These are phyloP conservation scores for Chaetura pelagica DNA, from an alignment of 2,113 vertebrate genomes.

Conservation along the genomic window DNA sequence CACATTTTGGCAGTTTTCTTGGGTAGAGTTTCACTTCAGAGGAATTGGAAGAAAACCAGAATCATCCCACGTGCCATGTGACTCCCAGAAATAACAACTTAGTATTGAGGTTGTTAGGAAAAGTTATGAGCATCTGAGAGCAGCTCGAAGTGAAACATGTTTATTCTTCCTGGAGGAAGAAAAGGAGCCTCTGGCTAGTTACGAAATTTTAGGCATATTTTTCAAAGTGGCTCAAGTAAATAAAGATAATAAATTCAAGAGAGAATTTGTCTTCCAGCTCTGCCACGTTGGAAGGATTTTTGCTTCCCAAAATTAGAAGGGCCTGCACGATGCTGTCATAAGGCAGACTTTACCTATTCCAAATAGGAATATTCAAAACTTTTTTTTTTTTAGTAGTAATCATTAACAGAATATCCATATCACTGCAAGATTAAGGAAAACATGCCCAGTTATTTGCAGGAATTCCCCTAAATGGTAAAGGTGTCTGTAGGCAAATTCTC, in stretches of 20 bases:
- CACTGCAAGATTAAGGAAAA: not conserved
- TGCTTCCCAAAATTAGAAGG: not conserved
- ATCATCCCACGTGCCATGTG: constrained; percentile 54
- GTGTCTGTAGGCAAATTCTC: not conserved
- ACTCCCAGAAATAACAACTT: constrained; percentile 61
- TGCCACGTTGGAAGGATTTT: not conserved
- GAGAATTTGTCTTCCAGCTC: not conserved
- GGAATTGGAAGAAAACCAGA: constrained; percentile 57
- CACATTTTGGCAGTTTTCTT: constrained; percentile 44
- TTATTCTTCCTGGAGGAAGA: constrained; percentile 27
- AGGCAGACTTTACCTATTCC: not conserved
- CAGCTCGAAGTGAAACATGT: not conserved
- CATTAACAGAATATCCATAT: not conserved
- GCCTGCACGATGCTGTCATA: fast-evolving
- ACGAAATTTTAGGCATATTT: not conserved
- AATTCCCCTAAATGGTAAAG: not conserved
- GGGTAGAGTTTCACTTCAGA: constrained; percentile 39
- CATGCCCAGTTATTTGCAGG: not conserved
- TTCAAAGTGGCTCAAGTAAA: not conserved
- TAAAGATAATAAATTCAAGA: not conserved
- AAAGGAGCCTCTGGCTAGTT: not conserved
- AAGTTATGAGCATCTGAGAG: constrained; percentile 34
- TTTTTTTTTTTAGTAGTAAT: not conserved
- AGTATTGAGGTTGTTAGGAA: constrained; percentile 34
- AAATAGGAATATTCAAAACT: not conserved